A percentile compares a stretch with the other conserved stretches of the same genome.
These are phyloP conservation scores for Podarcis muralis DNA, from an alignment of 2,113 vertebrate genomes.

Conservation along the genomic window DNA sequence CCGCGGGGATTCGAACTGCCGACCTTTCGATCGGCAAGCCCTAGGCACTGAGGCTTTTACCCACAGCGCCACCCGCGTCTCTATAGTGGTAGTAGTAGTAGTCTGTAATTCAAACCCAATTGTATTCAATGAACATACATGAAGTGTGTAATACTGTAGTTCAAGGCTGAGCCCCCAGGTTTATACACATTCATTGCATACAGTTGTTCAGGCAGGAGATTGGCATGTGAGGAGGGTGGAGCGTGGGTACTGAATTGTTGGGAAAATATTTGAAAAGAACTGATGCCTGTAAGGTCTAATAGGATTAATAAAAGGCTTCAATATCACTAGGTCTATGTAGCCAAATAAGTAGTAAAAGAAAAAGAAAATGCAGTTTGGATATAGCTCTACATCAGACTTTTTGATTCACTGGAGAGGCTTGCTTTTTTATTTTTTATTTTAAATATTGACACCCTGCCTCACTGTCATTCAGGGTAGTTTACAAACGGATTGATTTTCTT, in stretches of 20 bases:
- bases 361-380: not conserved
- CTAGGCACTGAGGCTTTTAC: no score
- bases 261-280: not conserved
- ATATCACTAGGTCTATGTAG: not conserved
- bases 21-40: no score
- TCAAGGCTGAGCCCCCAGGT: not conserved
- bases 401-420: constrained; percentile 15
- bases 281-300: not conserved
- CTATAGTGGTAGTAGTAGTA: no score
- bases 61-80: no score
- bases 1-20: no score
- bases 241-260: not conserved
- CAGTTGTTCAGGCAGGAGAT: not conserved
- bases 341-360: not conserved
- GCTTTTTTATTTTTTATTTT: not conserved
- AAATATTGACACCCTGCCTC: not conserved
- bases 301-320: not conserved
- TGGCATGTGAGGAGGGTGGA: no score
- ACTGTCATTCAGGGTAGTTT: not conserved
- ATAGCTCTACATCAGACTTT: not conserved
- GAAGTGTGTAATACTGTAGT: not conserved
- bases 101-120: not conserved
- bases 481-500: constrained; percentile 31
- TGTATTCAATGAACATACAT: not conserved
- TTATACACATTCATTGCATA: not conserved